phyloP scores from a whole-genome alignment of 2,113 vertebrate species.

The Blennius ocellaris region DNA sequence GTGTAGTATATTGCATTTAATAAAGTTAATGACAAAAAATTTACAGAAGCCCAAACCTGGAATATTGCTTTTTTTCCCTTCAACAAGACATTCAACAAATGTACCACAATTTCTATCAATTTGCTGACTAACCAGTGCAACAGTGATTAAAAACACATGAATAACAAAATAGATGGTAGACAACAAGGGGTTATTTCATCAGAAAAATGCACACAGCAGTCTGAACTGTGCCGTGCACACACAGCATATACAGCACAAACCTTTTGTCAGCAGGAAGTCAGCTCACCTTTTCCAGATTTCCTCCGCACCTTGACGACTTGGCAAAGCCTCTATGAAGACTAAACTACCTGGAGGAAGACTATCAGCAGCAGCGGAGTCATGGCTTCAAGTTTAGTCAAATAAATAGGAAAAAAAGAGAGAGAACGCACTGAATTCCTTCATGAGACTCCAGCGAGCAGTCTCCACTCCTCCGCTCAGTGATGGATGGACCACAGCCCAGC shows the following conservation, averaged over 20 bases:
- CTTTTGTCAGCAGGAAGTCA: constrained; percentile 18
- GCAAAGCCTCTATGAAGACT: constrained; percentile 38
- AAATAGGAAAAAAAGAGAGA: constrained; percentile 5
- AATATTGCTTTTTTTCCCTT: no score
- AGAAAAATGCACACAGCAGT: neutral
- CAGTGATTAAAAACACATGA: no score
- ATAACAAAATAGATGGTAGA: no score
- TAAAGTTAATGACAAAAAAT: no score
- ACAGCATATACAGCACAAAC: constrained; percentile 12
- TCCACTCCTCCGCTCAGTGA: constrained; percentile 34
- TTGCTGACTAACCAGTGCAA: no score
- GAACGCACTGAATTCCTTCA: constrained; percentile 40
- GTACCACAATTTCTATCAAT: no score
- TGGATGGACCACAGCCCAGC: constrained; percentile 54
- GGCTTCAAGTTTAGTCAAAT: constrained; percentile 48
- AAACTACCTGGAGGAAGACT: constrained; percentile 25
- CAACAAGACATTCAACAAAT: no score
- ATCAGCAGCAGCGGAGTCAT: constrained; percentile 28
- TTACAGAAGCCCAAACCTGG: no score
- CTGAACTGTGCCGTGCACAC: neutral
- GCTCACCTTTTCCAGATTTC: constrained; percentile 53
- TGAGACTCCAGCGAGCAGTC: constrained; percentile 38
- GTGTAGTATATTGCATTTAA: no score
- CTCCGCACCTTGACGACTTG: constrained; percentile 63
- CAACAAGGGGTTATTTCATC: no score